Conservation (phyloP, 2,888 invertebrate species). For the Lithophane socia region DNA sequence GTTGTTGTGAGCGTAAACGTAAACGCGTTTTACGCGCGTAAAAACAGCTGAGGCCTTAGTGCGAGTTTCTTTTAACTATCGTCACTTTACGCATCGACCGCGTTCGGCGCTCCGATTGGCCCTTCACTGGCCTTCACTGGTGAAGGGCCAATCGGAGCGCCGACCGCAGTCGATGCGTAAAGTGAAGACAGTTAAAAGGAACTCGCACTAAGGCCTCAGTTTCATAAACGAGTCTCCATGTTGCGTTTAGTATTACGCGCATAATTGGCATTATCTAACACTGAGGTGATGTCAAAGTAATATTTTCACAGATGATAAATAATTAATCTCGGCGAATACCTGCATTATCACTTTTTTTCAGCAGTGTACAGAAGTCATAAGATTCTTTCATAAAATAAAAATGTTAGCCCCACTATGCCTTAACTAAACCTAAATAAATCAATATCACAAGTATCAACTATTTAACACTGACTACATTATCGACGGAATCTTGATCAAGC, state of each 20-base stretch:
- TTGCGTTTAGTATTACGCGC: neutral
- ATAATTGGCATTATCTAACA: neutral
- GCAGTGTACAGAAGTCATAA: slow-evolving; percentile 38
- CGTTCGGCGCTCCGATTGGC: too few species aligned
- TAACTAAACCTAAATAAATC: slow-evolving; percentile 52
- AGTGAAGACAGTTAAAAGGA: too few species aligned
- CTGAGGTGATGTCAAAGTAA: neutral
- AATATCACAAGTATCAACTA: slow-evolving; percentile 61
- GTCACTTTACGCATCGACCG: too few species aligned
- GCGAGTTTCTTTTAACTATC: too few species aligned
- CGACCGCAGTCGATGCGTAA: too few species aligned
- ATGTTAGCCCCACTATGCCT: slow-evolving; percentile 24
- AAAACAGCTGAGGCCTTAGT: too few species aligned
- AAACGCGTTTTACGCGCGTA: neutral
- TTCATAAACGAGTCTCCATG: neutral
- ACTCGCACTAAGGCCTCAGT: too few species aligned
- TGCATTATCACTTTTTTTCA: neutral
- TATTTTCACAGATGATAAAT: neutral
- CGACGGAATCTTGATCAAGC: slow-evolving; percentile 51
- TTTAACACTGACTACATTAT: slow-evolving; percentile 44
- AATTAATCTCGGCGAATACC: neutral
- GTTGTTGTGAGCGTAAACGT: neutral
- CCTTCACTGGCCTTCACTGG: too few species aligned
- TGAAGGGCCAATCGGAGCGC: too few species aligned
- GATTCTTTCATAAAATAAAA: slow-evolving; percentile 12